Evolutionary conservation across 1,140 invertebrate genomes (phyloP), one percentile per base, ranked within the genome.

Genomic region (Leguminivora glycinivorella): DNA sequence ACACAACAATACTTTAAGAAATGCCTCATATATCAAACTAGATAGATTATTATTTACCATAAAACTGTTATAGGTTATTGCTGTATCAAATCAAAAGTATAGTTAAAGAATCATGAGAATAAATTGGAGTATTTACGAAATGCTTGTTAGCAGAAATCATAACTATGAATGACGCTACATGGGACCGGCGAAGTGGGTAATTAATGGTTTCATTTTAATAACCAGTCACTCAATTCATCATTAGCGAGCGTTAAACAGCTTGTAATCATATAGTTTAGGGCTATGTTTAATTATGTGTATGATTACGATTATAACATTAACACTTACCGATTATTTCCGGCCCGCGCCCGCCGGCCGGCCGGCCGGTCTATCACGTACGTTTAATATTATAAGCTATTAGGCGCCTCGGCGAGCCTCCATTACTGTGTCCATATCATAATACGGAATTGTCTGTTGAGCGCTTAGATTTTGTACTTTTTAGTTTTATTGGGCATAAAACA

Each of bases 331-430:
- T 86, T 85, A 86, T 87, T 86, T 87, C 87, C 85, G 82, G 70
- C 63, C 69, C 17, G 56, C 17, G 56, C 79, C 69, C 71, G 76
- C 77, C 79, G 70, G 68, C 47, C 70, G 26, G 71, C 29, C 29
- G 25, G 74, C 75, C 73, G 70, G 68, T 81, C 82, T 77, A 86
- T 87, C 88, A 88, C 86, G 87, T 88, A 87, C 82, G 78, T 87
- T 85, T 87, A 89, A 89, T 89, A 90, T 89, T 89, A 89, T 89
- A 89, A 88, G 88, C 87, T 88, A 89, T 91, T 89, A 89, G 86
- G 81, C 84, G 84, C 85, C 82, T 83, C 83, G 83, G 80, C 85
- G 83, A 80, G 76, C 88, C 85, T 84, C 84, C 77, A 90, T 91
- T 91, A 90, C 87, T 88, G 84, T 86, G 85, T 90, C 88, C 88